Evolutionary conservation across 2,797 vertebrate genomes (phyloP).

Genomic region (Chromis chromis): DNA sequence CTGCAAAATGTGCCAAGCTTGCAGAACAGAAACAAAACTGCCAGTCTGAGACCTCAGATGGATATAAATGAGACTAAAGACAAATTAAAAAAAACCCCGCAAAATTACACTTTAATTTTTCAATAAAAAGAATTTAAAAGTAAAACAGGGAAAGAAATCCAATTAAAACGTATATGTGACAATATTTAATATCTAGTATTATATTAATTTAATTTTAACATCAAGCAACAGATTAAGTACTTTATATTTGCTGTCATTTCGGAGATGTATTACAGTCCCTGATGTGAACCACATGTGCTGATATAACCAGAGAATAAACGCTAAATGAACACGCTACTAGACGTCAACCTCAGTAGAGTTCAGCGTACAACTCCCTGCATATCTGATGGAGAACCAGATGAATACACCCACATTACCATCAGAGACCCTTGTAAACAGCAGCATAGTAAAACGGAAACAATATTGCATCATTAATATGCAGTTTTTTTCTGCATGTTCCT

Average conservation of each 20-base stretch:
- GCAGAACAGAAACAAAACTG: constrained; percentile 30
- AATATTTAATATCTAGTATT: too few species aligned
- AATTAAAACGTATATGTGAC: too few species aligned
- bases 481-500: too few species aligned
- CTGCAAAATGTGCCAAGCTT: constrained; percentile 24
- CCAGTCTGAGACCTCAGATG: constrained; percentile 8
- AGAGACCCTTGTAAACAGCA: background rate
- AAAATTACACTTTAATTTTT: too few species aligned
- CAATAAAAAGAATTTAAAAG: too few species aligned
- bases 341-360: background rate
- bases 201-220: too few species aligned
- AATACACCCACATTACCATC: background rate
- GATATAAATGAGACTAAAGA: constrained; percentile 12
- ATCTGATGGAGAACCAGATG: background rate
- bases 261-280: background rate
- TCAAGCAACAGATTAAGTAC: too few species aligned
- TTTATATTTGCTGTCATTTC: background rate
- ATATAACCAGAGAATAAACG: too few species aligned
- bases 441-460: background rate
- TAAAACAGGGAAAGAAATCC: too few species aligned
- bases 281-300: background rate
- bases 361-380: background rate
- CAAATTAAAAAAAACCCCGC: too few species aligned
- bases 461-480: too few species aligned
- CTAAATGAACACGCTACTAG: background rate